Evolutionary conservation across 2,888 invertebrate species (phyloP), one percentile per base, ranked within the genome.

Genomic region (Macrophya annulata): DNA sequence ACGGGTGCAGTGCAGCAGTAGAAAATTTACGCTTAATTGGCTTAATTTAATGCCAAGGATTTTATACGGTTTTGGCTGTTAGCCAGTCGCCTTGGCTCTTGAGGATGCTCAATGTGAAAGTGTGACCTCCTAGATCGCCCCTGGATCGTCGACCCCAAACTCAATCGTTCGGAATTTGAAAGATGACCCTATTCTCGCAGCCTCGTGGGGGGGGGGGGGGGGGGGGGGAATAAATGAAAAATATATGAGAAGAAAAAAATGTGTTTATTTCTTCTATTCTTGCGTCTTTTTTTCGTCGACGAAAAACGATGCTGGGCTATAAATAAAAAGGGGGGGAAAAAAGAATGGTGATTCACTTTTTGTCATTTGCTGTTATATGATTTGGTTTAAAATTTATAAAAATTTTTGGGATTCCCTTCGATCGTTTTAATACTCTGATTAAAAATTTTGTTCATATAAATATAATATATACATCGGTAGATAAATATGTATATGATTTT

Each of bases 11-110:
- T n/a, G n/a, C 25, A 21, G 37, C 25, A 37, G 31, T 31, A 31
- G 71, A 62, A 83, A 51, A 51, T 83, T 51, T 71, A 51, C 37
- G 68, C 81, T 31, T 83, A 83, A 83, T 83, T 83, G 71, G 83
- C 68, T 45, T 68, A 45, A 83, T 83, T 83, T 71, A 51, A 31
- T 43, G 71, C 31, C 51, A n/a, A 83, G 83, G 51, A 83, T 83
- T 48, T 83, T 68, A n/a, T 17, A 25, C 68, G 31, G 48, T 17
- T 45, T 62, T 81, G 83, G 83, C 43, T n/a, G 37, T 48, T 48
- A 68, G 71, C 83, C 83, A 83, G 68, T 83, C 48, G 25, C 51
- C 83, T 48, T 48, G 37, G 48, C 17, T 5, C 71, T 68, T 4
- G 48, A 68, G 68, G 51, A 83, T 48, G n/a, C 48, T 65, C 68